Evolutionary conservation across 2,113 vertebrate genomes (phyloP).

Genomic region (Elaphurus davidianus): DNA sequence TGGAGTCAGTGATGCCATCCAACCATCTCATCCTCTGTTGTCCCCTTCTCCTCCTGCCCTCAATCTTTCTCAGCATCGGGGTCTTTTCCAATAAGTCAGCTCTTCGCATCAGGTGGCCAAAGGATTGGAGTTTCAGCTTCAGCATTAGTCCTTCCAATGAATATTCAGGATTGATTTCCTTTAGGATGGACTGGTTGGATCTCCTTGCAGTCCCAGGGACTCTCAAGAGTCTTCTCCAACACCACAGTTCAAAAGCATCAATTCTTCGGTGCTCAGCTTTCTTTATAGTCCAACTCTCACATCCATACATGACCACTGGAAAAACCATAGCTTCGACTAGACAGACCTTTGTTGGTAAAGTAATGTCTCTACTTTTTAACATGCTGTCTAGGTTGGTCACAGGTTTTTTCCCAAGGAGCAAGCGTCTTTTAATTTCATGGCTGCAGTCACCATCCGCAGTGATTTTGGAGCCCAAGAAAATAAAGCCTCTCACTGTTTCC

Average conservation of each 20-base stretch:
- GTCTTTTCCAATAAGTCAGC: not conserved
- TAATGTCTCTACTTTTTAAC: not conserved
- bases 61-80: not conserved
- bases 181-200: not conserved
- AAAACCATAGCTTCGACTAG: not conserved
- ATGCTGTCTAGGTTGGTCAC: not conserved
- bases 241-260: not conserved
- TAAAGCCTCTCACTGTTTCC: not conserved
- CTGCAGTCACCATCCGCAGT: rapidly evolving
- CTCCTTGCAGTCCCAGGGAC: not conserved
- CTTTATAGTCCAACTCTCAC: rapidly evolving
- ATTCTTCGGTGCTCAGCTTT: rapidly evolving
- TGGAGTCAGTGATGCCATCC: rapidly evolving
- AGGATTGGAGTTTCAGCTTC: not conserved
- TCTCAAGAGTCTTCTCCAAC: not conserved
- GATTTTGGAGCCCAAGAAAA: not conserved
- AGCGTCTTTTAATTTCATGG: not conserved
- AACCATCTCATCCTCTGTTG: rapidly evolving
- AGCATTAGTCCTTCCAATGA: not conserved
- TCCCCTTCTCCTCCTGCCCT: rapidly evolving
- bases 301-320: not conserved
- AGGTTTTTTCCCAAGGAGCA: rapidly evolving
- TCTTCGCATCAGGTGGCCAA: not conserved
- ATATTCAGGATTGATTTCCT: rapidly evolving
- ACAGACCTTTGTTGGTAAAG: rapidly evolving